A percentile compares a stretch with the other conserved stretches of the same genome.
These are phyloP conservation scores for Drosophila atroscutellata DNA, from an alignment of 2,888 invertebrate genomes.

Conservation along the genomic window DNA sequence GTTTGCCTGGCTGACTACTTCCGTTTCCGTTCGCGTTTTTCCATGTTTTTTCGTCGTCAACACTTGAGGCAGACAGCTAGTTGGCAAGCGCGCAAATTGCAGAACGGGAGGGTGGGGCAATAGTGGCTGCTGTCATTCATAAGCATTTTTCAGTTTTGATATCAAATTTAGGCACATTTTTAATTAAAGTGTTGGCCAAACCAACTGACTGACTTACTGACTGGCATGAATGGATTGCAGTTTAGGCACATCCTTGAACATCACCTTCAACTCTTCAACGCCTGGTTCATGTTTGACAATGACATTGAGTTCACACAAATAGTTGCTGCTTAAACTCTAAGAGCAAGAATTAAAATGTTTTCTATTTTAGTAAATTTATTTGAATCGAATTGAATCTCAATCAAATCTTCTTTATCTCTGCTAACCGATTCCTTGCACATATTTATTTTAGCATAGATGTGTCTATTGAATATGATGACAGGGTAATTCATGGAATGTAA, in stretches of 20 bases:
- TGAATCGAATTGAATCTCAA: background rate
- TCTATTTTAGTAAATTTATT: background rate
- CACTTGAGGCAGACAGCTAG: conserved; percentile 54
- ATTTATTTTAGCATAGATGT: background rate
- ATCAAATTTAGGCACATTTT: conserved; percentile 57
- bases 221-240: conserved; percentile 29
- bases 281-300: conserved; percentile 1
- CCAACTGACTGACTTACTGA: conserved; percentile 24
- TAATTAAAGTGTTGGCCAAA: conserved; percentile 67
- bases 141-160: conserved; percentile 47
- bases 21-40: conserved; percentile 58
- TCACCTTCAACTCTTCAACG: conserved; percentile 4
- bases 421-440: background rate
- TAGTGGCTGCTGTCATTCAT: conserved; percentile 51
- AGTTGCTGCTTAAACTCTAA: background rate
- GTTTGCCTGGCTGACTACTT: conserved; percentile 60
- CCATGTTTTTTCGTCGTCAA: conserved; percentile 20
- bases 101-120: background rate
- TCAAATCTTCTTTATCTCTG: background rate
- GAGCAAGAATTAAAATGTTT: background rate
- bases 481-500: background rate
- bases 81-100: conserved; percentile 33
- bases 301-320: conserved; percentile 8
- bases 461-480: background rate
- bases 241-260: conserved; percentile 25